Evolutionary conservation across 2,113 vertebrate species (phyloP).

Genomic region (Myotis yumanensis): DNA sequence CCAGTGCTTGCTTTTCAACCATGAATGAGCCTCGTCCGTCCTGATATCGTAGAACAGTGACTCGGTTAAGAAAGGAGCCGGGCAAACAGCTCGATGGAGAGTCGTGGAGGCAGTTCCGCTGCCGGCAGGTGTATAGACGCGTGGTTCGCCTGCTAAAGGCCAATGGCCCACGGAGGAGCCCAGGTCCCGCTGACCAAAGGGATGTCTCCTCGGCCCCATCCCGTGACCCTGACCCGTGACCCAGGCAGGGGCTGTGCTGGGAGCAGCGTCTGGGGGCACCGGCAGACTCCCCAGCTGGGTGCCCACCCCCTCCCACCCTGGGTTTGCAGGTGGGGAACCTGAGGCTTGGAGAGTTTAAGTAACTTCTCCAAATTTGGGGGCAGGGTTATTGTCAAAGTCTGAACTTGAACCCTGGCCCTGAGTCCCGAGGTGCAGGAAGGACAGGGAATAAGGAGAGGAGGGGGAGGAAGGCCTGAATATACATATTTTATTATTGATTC

Average conservation of each 20-base stretch:
- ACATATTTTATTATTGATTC: no score
- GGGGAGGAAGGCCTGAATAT: neutral
- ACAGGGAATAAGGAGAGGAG: accelerated
- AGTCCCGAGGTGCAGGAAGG: no score
- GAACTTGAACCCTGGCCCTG: neutral
- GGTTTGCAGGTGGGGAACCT: neutral
- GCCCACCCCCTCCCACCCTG: accelerated
- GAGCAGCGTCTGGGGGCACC: neutral
- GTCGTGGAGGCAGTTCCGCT: accelerated
- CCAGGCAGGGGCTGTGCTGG: neutral
- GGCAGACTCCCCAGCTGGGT: neutral
- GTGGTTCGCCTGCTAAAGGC: neutral
- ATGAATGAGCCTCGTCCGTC: accelerated
- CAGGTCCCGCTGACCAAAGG: no score
- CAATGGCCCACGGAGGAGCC: no score
- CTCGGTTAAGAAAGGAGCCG: neutral
- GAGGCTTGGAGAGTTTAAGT: no score
- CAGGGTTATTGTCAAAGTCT: no score
- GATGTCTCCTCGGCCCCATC: no score
- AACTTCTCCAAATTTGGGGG: accelerated
- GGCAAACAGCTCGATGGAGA: neutral
- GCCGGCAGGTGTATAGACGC: accelerated
- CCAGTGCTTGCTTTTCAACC: accelerated
- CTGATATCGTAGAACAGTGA: no score
- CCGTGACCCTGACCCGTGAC: accelerated